These are phyloP conservation scores for Enteromius afrohamiltoni DNA, from an alignment of 2,797 vertebrate genomes.

Conservation along the genomic window DNA sequence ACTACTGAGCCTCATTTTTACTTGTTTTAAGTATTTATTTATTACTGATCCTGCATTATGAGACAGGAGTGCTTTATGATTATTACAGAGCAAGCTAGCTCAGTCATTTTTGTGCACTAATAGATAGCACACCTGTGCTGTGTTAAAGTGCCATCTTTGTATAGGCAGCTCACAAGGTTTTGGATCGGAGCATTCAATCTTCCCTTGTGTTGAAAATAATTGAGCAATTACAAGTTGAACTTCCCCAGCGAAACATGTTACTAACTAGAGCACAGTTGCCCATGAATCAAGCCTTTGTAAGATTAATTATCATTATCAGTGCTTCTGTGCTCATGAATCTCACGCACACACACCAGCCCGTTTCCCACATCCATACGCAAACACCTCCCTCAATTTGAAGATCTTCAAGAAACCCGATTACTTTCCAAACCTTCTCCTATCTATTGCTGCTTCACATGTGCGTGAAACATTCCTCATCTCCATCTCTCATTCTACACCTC, in stretches of 20 bases:
- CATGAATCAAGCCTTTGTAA: slow-evolving; percentile 45
- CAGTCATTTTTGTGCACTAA: background rate
- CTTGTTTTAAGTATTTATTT: too few species aligned
- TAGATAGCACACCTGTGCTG: background rate
- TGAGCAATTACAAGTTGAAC: slow-evolving; percentile 23
- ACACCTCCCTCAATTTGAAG: background rate
- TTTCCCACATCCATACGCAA: background rate
- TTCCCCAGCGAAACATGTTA: slow-evolving; percentile 34
- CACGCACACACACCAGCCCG: slow-evolving; percentile 4
- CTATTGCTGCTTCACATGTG: slow-evolving; percentile 5
- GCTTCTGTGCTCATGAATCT: slow-evolving; percentile 49
- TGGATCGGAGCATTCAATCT: background rate
- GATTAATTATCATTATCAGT: slow-evolving; percentile 52
- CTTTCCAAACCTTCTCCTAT: background rate
- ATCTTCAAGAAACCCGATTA: slow-evolving; percentile 17
- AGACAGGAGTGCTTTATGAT: background rate
- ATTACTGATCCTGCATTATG: background rate
- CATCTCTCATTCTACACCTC: slow-evolving; percentile 36
- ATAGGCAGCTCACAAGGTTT: background rate
- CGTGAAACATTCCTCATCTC: slow-evolving; percentile 46
- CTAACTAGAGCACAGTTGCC: slow-evolving; percentile 30
- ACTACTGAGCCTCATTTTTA: too few species aligned
- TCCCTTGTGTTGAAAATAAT: slow-evolving; percentile 15
- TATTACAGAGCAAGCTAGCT: background rate
- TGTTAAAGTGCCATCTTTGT: background rate